These are phyloP conservation scores for Planiliza haematocheilus DNA, from an alignment of 2,113 vertebrate species.

Conservation along the genomic window DNA sequence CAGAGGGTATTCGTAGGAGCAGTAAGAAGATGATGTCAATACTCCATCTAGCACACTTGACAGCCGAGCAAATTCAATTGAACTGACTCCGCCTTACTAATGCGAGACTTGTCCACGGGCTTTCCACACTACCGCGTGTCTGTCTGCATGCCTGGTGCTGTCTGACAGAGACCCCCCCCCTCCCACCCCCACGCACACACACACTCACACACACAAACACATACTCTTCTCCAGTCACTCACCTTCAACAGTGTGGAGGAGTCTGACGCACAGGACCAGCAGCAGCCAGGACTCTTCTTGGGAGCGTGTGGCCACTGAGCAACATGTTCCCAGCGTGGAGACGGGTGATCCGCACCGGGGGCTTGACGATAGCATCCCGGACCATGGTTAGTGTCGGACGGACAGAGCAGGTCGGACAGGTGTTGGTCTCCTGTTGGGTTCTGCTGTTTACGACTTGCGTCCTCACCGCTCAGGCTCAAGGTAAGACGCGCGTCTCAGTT, in stretches of 20 bases:
- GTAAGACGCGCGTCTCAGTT: slow-evolving; percentile 70
- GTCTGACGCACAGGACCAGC: slow-evolving; percentile 64
- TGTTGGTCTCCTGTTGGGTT: slow-evolving; percentile 79
- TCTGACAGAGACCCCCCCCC: slow-evolving; percentile 45
- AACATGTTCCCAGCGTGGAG: slow-evolving; percentile 82
- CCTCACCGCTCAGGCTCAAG: slow-evolving; percentile 76
- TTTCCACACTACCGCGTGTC: slow-evolving; percentile 49
- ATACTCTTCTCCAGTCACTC: slow-evolving; percentile 51
- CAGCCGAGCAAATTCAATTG: slow-evolving; percentile 73
- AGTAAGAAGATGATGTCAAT: slow-evolving; percentile 62
- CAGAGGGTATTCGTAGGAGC: slow-evolving; percentile 20
- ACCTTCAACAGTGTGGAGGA: slow-evolving; percentile 58
- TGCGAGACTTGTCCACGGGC: slow-evolving; percentile 74
- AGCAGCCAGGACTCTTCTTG: slow-evolving; percentile 60
- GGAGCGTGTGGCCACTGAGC: slow-evolving; percentile 71
- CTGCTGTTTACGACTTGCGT: slow-evolving; percentile 71
- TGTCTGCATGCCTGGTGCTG: slow-evolving; percentile 50
- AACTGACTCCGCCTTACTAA: slow-evolving; percentile 78
- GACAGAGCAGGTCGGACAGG: slow-evolving; percentile 65
- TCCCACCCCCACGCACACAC: too few species aligned
- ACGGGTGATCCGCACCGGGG: slow-evolving; percentile 66
- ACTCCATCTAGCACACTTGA: slow-evolving; percentile 64
- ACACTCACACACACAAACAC: too few species aligned
- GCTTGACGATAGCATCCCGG: slow-evolving; percentile 53
- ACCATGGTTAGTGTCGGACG: slow-evolving; percentile 58